These are phyloP conservation scores for Aleiodes leptofemur DNA, from an alignment of 2,888 invertebrate genomes.

Conservation along the genomic window DNA sequence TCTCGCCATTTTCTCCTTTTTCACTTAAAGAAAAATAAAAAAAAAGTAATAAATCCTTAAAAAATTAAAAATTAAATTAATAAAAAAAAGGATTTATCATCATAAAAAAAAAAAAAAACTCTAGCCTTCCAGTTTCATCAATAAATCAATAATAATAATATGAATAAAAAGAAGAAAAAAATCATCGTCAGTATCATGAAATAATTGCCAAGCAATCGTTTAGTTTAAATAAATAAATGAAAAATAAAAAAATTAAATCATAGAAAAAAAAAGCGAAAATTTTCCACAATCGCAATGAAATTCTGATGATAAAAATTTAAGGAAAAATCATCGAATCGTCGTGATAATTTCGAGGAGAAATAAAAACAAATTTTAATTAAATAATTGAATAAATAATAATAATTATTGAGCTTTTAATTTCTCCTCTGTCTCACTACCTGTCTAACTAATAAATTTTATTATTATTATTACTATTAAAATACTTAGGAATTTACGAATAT, in stretches of 20 bases:
- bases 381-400: neutral
- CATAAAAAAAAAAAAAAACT: constrained; percentile 38
- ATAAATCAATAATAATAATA: constrained; percentile 13
- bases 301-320: neutral
- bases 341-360: constrained; percentile 7
- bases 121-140: constrained; percentile 24
- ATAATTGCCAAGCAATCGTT: constrained; percentile 31
- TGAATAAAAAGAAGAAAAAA: constrained; percentile 15
- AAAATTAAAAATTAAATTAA: constrained; percentile 26
- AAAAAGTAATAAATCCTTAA: constrained; percentile 41
- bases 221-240: constrained; percentile 26
- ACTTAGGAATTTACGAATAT: constrained; percentile 2
- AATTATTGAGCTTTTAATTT: neutral
- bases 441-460: constrained; percentile 21
- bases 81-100: constrained; percentile 28
- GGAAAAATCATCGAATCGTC: constrained; percentile 4
- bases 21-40: constrained; percentile 30
- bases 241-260: constrained; percentile 17
- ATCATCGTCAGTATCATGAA: constrained; percentile 48
- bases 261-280: constrained; percentile 21
- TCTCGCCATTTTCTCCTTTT: constrained; percentile 57
- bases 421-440: constrained; percentile 22
- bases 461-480: constrained; percentile 9
- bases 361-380: neutral
- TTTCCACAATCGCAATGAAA: constrained; percentile 21